phyloP scores from a whole-genome alignment of 2,113 vertebrate genomes.

The Heloderma charlesbogerti region DNA sequence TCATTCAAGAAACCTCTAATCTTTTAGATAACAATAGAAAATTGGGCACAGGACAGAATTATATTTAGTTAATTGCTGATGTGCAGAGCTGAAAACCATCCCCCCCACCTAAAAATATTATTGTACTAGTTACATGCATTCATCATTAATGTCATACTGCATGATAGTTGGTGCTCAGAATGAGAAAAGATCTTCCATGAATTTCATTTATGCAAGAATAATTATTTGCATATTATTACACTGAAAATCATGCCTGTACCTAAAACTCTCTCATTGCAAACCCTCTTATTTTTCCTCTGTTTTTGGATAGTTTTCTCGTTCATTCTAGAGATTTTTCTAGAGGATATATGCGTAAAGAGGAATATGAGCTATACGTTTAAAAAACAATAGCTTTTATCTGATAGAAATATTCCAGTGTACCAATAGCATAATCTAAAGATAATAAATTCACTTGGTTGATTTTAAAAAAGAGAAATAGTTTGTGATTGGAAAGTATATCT shows the following conservation, averaged over 20 bases:
- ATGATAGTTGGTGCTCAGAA: not conserved
- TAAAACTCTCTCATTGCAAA: not conserved
- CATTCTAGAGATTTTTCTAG: not conserved
- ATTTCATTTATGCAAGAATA: not conserved
- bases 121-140: not conserved
- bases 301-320: not conserved
- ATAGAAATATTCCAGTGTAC: not conserved
- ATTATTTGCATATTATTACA: not conserved
- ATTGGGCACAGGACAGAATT: slow-evolving; percentile 61
- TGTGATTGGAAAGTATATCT: not conserved
- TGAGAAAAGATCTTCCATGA: not conserved
- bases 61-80: slow-evolving; percentile 37
- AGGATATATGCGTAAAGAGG: not conserved
- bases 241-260: not conserved
- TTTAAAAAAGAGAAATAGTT: not conserved
- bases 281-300: no score
- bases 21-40: slow-evolving; percentile 56
- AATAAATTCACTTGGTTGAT: not conserved
- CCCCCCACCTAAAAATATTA: not conserved
- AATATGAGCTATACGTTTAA: not conserved
- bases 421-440: no score
- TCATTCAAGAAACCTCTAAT: slow-evolving; percentile 65
- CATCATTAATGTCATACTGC: not conserved
- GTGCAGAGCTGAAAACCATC: not conserved
- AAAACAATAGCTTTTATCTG: not conserved